Evolutionary conservation across 2,113 vertebrate genomes (phyloP).

Genomic region (Phaethornis superciliosus): DNA sequence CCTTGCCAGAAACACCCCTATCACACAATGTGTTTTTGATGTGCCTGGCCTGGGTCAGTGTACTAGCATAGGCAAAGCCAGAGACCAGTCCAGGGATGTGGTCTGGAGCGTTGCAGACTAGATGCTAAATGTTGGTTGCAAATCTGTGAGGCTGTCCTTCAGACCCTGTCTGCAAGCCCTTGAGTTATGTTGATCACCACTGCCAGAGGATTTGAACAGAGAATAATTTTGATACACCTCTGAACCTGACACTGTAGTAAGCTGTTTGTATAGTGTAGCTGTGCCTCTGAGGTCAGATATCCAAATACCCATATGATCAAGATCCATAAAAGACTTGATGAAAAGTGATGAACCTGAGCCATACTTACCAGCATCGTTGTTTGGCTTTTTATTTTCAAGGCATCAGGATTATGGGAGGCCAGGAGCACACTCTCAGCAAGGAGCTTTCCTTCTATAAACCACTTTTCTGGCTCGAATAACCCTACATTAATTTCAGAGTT

Average conservation of each 20-base stretch:
- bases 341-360: not conserved
- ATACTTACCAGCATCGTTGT: not conserved
- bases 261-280: not conserved
- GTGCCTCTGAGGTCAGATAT: not conserved
- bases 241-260: not conserved
- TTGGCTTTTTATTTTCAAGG: not conserved
- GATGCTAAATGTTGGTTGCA: not conserved
- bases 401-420: rapidly evolving
- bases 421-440: not conserved
- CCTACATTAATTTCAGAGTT: not conserved
- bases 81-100: not conserved
- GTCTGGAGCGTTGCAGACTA: not conserved
- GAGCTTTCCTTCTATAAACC: not conserved
- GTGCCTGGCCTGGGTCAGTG: rapidly evolving
- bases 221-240: not conserved
- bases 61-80: not conserved
- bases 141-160: not conserved
- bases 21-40: not conserved
- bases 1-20: not conserved
- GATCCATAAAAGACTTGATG: not conserved
- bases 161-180: not conserved
- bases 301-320: not conserved
- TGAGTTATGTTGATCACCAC: not conserved
- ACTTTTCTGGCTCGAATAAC: not conserved
- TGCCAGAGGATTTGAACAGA: not conserved